phyloP scores from a whole-genome alignment of 2,888 invertebrate genomes.

The Lithophane ornitopus region DNA sequence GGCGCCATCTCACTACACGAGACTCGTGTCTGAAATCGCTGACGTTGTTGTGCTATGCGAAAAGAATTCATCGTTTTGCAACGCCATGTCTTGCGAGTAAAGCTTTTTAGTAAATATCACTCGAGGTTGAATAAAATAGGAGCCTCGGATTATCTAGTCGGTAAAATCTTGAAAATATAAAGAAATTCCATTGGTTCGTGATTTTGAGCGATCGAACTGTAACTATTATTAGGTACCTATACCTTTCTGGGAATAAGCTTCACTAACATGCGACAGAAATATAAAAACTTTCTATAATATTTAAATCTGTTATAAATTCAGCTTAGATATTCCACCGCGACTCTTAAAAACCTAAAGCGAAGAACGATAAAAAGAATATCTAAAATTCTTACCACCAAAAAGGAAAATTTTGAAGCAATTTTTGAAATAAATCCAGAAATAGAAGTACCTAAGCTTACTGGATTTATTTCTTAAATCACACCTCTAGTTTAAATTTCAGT shows the following conservation, averaged over 20 bases:
- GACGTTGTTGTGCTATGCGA: constrained; percentile 64
- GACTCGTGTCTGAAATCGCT: constrained; percentile 77
- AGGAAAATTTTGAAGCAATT: constrained; percentile 19
- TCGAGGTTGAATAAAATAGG: constrained; percentile 49
- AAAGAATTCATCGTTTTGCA: constrained; percentile 64
- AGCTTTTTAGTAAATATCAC: constrained; percentile 55
- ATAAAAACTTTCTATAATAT: neutral
- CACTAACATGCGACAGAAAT: neutral
- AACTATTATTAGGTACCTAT: neutral
- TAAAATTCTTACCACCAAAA: constrained; percentile 15
- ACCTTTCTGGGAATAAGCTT: neutral
- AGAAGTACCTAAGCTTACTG: constrained; percentile 43
- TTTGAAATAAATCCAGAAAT: constrained; percentile 49
- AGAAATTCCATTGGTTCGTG: neutral
- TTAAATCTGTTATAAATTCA: constrained; percentile 12
- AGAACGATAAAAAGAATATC: constrained; percentile 19
- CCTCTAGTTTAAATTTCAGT: constrained; percentile 43
- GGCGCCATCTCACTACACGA: constrained; percentile 78
- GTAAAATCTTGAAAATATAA: constrained; percentile 7
- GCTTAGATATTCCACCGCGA: neutral
- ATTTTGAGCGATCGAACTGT: neutral
- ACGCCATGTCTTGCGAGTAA: constrained; percentile 44
- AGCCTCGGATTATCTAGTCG: neutral
- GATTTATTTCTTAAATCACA: constrained; percentile 52
- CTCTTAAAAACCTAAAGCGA: neutral